Evolutionary conservation across 1,140 invertebrate genomes (phyloP).

Genomic region (Coelopa frigida): DNA sequence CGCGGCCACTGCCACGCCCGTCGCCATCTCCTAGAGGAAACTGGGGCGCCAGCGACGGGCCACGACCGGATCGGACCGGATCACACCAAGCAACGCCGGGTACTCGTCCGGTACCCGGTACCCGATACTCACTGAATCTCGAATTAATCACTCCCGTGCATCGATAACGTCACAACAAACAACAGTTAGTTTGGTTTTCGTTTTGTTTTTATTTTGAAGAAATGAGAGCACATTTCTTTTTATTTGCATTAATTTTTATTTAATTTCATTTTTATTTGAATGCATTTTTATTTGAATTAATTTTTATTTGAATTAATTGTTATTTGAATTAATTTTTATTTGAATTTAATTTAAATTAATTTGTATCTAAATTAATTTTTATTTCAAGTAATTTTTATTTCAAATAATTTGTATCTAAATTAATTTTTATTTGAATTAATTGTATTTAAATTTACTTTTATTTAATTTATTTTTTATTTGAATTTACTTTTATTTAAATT

Average conservation of each 20-base stretch:
- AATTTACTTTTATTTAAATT: neutral
- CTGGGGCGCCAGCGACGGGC: no score
- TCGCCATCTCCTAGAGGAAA: no score
- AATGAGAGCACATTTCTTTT: neutral
- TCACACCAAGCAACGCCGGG: no score
- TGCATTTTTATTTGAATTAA: no score
- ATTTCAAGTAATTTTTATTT: neutral
- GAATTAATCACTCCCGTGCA: no score
- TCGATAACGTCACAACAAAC: no score
- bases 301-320: no score
- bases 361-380: neutral
- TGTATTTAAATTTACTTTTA: neutral
- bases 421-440: neutral
- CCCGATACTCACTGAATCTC: no score
- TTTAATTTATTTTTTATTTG: neutral
- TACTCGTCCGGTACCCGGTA: no score
- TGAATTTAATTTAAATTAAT: neutral
- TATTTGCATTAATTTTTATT: neutral
- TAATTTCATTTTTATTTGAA: no score
- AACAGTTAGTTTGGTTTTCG: neutral
- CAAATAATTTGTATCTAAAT: neutral
- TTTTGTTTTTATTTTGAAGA: neutral
- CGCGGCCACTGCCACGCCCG: conserved; percentile 19
- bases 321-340: no score
- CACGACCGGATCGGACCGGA: no score